Base-by-base conservation (phyloP, 2,113 vertebrate genomes). In the Shinisaurus crocodilurus region DNA sequence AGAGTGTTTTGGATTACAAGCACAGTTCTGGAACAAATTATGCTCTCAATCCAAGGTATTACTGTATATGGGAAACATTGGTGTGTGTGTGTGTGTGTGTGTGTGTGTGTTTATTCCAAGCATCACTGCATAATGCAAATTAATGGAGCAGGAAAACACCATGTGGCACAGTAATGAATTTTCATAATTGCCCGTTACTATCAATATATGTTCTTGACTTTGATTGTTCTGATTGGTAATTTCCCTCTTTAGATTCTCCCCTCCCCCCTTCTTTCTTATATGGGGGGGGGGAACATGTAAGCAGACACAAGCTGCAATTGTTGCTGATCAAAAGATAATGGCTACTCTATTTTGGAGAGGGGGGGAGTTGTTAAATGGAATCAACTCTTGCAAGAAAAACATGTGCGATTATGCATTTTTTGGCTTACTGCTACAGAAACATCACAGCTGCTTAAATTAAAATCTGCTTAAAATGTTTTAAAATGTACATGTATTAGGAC, bases 251-350 rank as follows among this genome's bases (percentile, higher is more conserved):
- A 65, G 29, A 57, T 84, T 87, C 12, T 23, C 25, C n/a, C 43
- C 6, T 45, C 48, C 40, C 82, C n/a, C 43, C 32, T 85, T 7
- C 50, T 57, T 12, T 15, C 10, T 23, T n/a, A 48, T 25, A 34
- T 34, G 20, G 1, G 60, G 45, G 54, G 9, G 76, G 15, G n/a
- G 9, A 16, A 1, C 8, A 34, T 32, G 3, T 4, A 6, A 79
- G 60, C 40, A 43, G 82, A 60, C 13, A 86, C 60, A n/a, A 57
- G 85, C 80, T 91, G 85, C 76, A 69, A 87, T 74, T 34, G 45
- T 12, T 6, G 69, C 37, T 32, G 0, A 0, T 6, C 16, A 6
- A 4, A 72, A 72, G 57, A 0, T 0, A 0, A 27, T 77, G 57
- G 25, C 1, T 0, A 0, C 0, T 1, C 6, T 57, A 50, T 27